Evolutionary conservation across 2,797 vertebrate species (phyloP).

Genomic region (Sebastes trivittatus): DNA sequence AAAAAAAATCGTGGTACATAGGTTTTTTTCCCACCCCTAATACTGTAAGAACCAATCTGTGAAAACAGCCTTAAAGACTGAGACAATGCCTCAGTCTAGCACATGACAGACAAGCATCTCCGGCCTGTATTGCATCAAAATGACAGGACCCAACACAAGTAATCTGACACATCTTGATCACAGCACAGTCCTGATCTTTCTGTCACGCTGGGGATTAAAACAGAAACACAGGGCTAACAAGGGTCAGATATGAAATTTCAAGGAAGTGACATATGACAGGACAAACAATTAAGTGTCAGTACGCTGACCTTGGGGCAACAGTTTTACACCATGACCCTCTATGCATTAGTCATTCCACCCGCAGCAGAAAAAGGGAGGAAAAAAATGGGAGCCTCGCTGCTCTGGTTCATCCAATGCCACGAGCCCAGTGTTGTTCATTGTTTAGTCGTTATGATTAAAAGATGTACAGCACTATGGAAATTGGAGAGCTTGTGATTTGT

Average conservation of each 20-base stretch:
- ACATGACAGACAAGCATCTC: conserved; percentile 58
- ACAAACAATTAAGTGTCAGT: conserved; percentile 84
- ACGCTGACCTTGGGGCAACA: conserved; percentile 77
- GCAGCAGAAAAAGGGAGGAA: conserved; percentile 43
- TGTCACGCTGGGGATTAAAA: conserved; percentile 82
- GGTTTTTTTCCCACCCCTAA: no score
- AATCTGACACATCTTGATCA: conserved; percentile 84
- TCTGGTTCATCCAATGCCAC: conserved; percentile 54
- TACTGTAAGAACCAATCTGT: not conserved
- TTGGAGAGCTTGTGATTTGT: conserved; percentile 65
- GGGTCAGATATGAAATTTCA: conserved; percentile 83
- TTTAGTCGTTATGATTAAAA: conserved; percentile 81
- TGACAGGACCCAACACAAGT: conserved; percentile 72
- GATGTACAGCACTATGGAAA: conserved; percentile 78
- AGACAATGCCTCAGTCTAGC: conserved; percentile 29
- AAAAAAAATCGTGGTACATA: no score
- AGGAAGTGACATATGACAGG: conserved; percentile 84
- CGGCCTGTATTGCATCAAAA: conserved; percentile 58
- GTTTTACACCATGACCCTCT: conserved; percentile 79
- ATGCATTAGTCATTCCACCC: conserved; percentile 75
- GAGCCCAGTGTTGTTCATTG: conserved; percentile 76
- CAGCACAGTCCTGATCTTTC: conserved; percentile 79
- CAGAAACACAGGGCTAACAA: conserved; percentile 75
- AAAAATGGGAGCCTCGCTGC: conserved; percentile 21
- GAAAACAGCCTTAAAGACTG: conserved; percentile 8